These are phyloP conservation scores for Bucco capensis DNA, from an alignment of 2,113 vertebrate genomes.

Conservation along the genomic window DNA sequence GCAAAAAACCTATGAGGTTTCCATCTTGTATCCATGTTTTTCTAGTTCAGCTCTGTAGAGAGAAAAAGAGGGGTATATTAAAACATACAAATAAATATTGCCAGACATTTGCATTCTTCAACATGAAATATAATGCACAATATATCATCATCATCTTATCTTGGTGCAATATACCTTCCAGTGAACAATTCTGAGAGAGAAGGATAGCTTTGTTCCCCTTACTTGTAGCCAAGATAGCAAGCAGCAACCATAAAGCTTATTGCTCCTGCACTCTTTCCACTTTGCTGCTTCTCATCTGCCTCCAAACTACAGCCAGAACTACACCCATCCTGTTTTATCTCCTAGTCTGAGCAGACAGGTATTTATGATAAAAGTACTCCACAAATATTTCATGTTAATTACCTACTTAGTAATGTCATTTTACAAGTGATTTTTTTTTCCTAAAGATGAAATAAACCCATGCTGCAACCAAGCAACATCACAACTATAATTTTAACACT, in stretches of 20 bases:
- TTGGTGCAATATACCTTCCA: not conserved
- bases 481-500: not conserved
- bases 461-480: not conserved
- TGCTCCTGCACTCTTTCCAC: not conserved
- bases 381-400: not conserved
- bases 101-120: not conserved
- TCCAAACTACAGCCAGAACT: not conserved
- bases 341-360: too few relatives aligned
- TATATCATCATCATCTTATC: not conserved
- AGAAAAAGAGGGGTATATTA: slow-evolving; percentile 33
- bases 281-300: not conserved
- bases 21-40: slow-evolving; percentile 99
- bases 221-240: not conserved
- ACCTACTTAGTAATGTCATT: not conserved
- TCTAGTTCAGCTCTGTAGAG: slow-evolving; percentile 91
- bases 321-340: not conserved
- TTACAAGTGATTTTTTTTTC: not conserved
- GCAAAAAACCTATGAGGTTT: slow-evolving; percentile 85
- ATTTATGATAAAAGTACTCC: too few relatives aligned
- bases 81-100: not conserved
- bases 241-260: not conserved
- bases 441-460: not conserved
- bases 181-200: not conserved
- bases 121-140: not conserved
- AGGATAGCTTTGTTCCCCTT: not conserved